Percentiles rank a stretch among this genome's conserved stretches.
Conservation (phyloP, 92 coral and sea anemone genomes). For the Zoanthus sociatus region DNA sequence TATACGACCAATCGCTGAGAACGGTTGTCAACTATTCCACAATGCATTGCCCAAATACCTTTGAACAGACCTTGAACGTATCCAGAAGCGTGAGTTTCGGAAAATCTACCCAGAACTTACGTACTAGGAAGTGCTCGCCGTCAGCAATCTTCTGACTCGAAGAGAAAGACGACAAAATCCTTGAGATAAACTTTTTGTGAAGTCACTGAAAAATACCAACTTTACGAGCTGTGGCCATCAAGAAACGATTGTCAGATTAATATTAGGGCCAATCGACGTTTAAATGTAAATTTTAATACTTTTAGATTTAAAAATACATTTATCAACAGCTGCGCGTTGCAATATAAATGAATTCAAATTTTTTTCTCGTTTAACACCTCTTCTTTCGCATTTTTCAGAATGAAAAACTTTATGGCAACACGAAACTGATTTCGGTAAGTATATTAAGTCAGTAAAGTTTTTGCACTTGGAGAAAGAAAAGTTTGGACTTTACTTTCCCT, state of each 20-base stretch:
- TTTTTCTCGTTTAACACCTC: neutral
- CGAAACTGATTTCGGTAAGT: too few species aligned
- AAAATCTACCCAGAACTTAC: slow-evolving; percentile 33
- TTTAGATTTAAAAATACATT: too few species aligned
- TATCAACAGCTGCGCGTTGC: neutral
- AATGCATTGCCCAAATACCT: slow-evolving; percentile 43
- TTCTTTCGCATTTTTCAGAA: too few species aligned
- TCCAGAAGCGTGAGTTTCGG: neutral
- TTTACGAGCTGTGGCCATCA: slow-evolving; percentile 32
- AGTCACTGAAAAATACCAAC: slow-evolving; percentile 30
- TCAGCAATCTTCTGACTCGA: slow-evolving; percentile 31
- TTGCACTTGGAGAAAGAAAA: too few species aligned
- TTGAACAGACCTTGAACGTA: slow-evolving; percentile 38
- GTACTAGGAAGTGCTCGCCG: slow-evolving; percentile 43
- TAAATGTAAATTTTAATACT: slow-evolving; percentile 34
- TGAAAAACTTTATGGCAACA: too few species aligned
- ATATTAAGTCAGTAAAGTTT: too few species aligned
- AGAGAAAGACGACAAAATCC: slow-evolving; percentile 7
- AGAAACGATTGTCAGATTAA: slow-evolving; percentile 34
- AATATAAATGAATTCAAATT: slow-evolving; percentile 9
- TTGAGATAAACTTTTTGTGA: slow-evolving; percentile 16
- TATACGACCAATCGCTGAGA: neutral
- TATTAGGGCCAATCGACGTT: slow-evolving; percentile 32
- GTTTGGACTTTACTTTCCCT: too few species aligned
- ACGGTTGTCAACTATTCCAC: slow-evolving; percentile 9